phyloP scores from a whole-genome alignment of 2,888 invertebrate species.

The Tetropium fuscum region DNA sequence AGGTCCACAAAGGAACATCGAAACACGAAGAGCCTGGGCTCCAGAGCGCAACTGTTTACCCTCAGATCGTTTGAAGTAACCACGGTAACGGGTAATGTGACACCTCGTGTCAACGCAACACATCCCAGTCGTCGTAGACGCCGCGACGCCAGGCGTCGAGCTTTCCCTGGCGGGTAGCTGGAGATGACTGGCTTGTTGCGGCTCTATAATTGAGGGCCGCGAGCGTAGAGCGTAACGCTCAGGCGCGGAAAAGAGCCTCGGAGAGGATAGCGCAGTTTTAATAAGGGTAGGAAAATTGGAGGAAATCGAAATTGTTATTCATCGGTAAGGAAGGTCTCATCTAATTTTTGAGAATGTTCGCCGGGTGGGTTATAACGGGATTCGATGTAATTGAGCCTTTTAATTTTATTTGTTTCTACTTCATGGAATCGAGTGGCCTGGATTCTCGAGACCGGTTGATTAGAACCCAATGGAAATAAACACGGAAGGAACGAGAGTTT shows the following conservation, averaged over 20 bases:
- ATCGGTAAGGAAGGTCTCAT: conserved; percentile 37
- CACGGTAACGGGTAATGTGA: conserved; percentile 46
- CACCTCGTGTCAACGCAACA: conserved; percentile 27
- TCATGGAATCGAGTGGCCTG: no score
- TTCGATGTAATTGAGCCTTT: not conserved
- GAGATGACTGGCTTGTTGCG: conserved; percentile 15
- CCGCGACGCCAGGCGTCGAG: conserved; percentile 40
- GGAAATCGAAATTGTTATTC: conserved; percentile 45
- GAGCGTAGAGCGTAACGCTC: conserved; percentile 10
- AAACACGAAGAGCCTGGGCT: conserved; percentile 30
- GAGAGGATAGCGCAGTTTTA: conserved; percentile 33
- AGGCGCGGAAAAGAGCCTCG: conserved; percentile 16
- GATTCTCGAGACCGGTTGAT: no score
- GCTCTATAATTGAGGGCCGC: conserved; percentile 22
- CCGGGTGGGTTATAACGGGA: conserved; percentile 3
- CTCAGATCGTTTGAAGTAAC: conserved; percentile 42
- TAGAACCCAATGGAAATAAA: no score
- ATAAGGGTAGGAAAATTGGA: conserved; percentile 40
- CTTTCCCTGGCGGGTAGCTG: conserved; percentile 8
- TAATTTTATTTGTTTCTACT: not conserved
- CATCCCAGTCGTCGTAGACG: conserved; percentile 18
- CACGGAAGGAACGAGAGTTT: no score
- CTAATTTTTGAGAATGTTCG: conserved; percentile 16
- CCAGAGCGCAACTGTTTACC: conserved; percentile 43
- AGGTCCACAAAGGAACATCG: conserved; percentile 36